Percentiles rank a stretch among this genome's conserved stretches.
phyloP scores from a whole-genome alignment of 1,140 invertebrate species.

The Apis cerana region DNA sequence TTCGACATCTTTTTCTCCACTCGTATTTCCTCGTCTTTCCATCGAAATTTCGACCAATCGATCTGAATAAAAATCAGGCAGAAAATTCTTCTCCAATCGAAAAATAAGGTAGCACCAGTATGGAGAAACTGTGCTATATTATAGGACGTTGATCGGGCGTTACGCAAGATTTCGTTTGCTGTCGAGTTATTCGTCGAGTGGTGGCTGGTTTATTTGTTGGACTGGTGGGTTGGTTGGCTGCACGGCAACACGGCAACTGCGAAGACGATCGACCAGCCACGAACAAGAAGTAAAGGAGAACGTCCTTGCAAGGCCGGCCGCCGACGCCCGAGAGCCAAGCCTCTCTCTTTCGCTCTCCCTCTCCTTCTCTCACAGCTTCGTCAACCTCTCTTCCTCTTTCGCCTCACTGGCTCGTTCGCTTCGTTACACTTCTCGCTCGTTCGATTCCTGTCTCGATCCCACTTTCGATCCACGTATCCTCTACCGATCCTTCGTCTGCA shows the following conservation, averaged over 20 bases:
- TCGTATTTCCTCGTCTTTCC: not conserved
- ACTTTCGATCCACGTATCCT: constrained; percentile 12
- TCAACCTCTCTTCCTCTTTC: constrained; percentile 25
- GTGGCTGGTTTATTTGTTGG: constrained; percentile 36
- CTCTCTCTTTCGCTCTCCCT: constrained; percentile 52
- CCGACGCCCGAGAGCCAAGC: constrained; percentile 68
- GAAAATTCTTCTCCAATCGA: too few species aligned
- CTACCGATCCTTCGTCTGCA: constrained; percentile 43
- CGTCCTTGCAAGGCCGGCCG: constrained; percentile 73
- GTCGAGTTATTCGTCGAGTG: constrained; percentile 21
- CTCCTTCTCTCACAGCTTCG: constrained; percentile 23
- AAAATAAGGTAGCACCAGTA: too few species aligned
- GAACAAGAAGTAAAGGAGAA: constrained; percentile 68
- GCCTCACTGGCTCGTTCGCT: constrained; percentile 9
- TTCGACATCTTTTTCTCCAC: not conserved
- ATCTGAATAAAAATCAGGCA: too few species aligned
- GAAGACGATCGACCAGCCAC: constrained; percentile 51
- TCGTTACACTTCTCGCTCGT: constrained; percentile 14
- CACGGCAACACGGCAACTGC: constrained; percentile 40
- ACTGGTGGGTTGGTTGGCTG: not conserved
- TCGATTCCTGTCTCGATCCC: constrained; percentile 9
- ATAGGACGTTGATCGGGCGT: not conserved
- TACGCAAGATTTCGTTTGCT: constrained; percentile 43
- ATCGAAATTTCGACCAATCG: not conserved
- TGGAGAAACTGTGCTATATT: too few species aligned